Evolutionary conservation across 1,140 invertebrate species (phyloP).

Genomic region (Pemphigus obesinymphae): DNA sequence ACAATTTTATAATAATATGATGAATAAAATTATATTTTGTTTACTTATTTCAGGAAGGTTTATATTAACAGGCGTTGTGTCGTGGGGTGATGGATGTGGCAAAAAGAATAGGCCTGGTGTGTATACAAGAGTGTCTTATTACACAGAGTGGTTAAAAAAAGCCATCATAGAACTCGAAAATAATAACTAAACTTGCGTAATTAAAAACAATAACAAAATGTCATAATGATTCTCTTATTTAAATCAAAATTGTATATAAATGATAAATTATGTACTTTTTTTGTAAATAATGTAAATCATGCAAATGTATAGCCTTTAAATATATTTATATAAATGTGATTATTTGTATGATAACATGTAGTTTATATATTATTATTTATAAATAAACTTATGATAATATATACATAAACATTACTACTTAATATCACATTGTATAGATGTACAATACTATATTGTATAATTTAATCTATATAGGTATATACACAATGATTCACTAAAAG

Average conservation of each 20-base stretch:
- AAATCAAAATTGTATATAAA: neutral
- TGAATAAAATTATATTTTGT: neutral
- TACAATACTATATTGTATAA: neutral
- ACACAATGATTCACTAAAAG: no score
- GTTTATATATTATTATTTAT: neutral
- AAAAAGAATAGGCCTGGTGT: constrained; percentile 62
- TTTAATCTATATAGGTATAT: neutral
- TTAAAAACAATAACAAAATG: neutral
- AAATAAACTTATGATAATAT: neutral
- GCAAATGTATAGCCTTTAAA: neutral
- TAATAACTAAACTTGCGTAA: neutral
- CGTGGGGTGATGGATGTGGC: constrained; percentile 69
- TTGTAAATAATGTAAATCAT: constrained; percentile 5
- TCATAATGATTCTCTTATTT: neutral
- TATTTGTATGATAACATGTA: neutral
- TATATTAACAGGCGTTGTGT: constrained; percentile 58
- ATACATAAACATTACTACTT: neutral
- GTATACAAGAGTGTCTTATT: constrained; percentile 63
- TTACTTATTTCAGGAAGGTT: constrained; percentile 50
- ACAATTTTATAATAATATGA: no score
- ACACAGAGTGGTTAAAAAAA: constrained; percentile 57
- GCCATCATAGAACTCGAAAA: constrained; percentile 28
- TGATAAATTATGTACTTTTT: neutral
- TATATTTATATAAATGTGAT: neutral
- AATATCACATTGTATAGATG: neutral